A percentile compares a stretch with the other conserved stretches of the same genome.
Conservation (phyloP, 2,797 vertebrate species). For the Typhlichthys subterraneus region DNA sequence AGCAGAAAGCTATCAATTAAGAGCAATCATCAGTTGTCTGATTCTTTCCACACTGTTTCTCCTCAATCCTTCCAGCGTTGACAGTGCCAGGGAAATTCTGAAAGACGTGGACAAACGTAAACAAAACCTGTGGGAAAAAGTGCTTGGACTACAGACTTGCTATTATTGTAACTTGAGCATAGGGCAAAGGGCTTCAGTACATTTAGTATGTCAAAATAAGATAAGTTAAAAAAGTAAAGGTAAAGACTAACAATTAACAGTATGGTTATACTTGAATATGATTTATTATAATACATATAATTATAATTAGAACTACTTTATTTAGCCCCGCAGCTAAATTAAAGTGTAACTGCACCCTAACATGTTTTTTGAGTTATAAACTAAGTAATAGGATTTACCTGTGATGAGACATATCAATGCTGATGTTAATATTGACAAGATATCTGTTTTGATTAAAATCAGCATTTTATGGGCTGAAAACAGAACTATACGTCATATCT, state of each 20-base stretch:
- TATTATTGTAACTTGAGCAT: conserved; percentile 1
- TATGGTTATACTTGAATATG: background rate
- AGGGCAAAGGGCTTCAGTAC: conserved; percentile 24
- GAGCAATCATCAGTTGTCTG: background rate
- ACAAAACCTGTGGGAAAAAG: conserved; percentile 29
- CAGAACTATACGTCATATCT: no score
- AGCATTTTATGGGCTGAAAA: no score
- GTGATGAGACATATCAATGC: no score
- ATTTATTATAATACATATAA: background rate
- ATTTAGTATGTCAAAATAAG: background rate
- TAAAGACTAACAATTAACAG: no score
- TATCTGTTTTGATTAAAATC: no score
- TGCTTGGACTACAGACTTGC: conserved; percentile 23
- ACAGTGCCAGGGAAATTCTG: conserved; percentile 38
- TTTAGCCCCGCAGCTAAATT: no score
- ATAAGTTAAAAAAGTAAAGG: background rate
- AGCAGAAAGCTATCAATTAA: conserved; percentile 15
- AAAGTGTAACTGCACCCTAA: no score
- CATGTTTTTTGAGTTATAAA: no score
- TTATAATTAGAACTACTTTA: no score
- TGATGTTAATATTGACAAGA: no score
- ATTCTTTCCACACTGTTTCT: conserved; percentile 27
- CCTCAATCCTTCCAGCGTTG: conserved; percentile 16
- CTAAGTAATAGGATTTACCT: no score
- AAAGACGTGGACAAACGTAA: conserved; percentile 41